Evolutionary conservation across 2,113 vertebrate genomes (phyloP).

Genomic region (Cynocephalus volans): DNA sequence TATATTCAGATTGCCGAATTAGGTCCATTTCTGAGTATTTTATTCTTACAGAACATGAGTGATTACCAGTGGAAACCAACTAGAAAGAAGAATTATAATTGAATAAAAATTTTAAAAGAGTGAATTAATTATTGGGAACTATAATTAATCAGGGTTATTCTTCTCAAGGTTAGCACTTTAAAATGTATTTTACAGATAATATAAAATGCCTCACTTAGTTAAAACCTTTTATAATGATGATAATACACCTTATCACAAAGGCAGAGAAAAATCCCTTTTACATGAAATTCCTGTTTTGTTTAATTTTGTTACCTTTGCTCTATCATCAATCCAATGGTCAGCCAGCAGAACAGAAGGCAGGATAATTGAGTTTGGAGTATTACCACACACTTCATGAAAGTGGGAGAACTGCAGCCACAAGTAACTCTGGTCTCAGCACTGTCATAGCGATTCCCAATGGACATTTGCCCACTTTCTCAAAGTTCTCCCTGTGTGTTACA

Average conservation of each 20-base stretch:
- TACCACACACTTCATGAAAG: constrained; percentile 35
- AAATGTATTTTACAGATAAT: constrained; percentile 83
- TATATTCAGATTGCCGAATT: constrained; percentile 71
- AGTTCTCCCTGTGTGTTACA: neutral
- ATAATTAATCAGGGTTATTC: constrained; percentile 83
- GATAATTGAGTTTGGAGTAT: constrained; percentile 66
- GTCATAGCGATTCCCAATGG: neutral
- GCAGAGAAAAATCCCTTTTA: constrained; percentile 60
- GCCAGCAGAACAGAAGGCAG: constrained; percentile 71
- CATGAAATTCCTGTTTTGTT: constrained; percentile 70
- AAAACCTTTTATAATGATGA: constrained; percentile 78
- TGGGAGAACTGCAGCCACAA: neutral
- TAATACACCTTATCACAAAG: constrained; percentile 75
- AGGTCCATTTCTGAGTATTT: constrained; percentile 72
- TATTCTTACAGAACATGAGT: constrained; percentile 78
- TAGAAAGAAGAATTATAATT: constrained; percentile 80
- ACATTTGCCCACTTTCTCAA: neutral
- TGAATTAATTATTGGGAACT: constrained; percentile 81
- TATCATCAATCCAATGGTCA: constrained; percentile 70
- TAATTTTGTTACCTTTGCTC: constrained; percentile 77
- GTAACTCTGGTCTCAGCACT: neutral
- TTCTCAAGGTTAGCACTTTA: constrained; percentile 82
- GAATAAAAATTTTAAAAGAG: constrained; percentile 80
- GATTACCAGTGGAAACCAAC: constrained; percentile 78
- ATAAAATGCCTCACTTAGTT: constrained; percentile 82